Conservation (phyloP, 2,888 invertebrate genomes). For the Melieria omissa region DNA sequence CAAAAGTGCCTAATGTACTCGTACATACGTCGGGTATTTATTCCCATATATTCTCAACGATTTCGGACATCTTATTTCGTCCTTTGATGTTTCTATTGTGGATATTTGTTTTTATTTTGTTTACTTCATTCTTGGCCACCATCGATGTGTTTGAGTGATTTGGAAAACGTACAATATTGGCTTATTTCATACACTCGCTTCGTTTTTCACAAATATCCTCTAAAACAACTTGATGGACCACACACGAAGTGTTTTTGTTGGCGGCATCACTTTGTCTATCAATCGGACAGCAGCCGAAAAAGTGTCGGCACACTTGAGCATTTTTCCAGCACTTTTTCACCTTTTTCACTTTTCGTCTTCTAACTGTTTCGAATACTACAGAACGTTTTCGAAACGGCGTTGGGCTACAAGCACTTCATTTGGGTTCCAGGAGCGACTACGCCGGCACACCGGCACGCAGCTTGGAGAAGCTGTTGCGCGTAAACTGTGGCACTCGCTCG, state of each 20-base stretch:
- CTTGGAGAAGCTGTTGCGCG: background rate
- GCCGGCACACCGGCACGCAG: no score
- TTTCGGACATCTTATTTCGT: background rate
- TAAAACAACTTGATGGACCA: conserved; percentile 29
- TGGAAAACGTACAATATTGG: conserved; percentile 17
- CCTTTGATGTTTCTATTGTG: background rate
- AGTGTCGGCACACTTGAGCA: background rate
- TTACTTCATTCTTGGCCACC: background rate
- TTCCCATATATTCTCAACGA: background rate
- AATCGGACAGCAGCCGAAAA: background rate
- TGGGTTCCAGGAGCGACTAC: no score
- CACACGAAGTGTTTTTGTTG: conserved; percentile 15
- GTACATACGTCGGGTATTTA: background rate
- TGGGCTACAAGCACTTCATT: no score
- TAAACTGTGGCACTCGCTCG: conserved; percentile 13
- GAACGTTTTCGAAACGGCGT: background rate
- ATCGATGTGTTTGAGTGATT: background rate
- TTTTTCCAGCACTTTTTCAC: conserved; percentile 6
- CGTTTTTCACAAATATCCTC: conserved; percentile 32
- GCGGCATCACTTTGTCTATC: conserved; percentile 22
- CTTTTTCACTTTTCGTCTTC: background rate
- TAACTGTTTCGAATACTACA: background rate
- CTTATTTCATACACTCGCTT: conserved; percentile 1
- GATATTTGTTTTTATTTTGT: background rate
- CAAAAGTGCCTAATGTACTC: background rate